Evolutionary conservation across 2,888 invertebrate species (phyloP).

Genomic region (Sarcophaga variegata): DNA sequence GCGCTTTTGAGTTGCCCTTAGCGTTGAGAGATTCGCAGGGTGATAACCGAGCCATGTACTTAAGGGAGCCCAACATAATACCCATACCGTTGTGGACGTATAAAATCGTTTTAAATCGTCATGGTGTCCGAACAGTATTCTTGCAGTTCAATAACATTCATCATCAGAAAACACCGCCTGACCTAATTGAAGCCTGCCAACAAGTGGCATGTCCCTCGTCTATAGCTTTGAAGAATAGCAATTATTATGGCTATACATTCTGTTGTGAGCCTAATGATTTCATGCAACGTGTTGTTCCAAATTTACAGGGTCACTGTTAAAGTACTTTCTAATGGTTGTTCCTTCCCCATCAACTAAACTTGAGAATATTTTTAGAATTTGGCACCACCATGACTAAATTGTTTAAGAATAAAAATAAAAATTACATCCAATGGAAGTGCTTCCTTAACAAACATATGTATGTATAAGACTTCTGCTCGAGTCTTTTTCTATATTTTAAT

Average conservation of each 20-base stretch:
- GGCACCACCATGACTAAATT: too few relatives aligned
- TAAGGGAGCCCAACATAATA: slow-evolving; percentile 30
- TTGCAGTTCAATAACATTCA: slow-evolving; percentile 64
- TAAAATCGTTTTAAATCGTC: slow-evolving; percentile 57
- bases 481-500: too few relatives aligned
- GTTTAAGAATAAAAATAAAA: too few relatives aligned
- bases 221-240: slow-evolving; percentile 15
- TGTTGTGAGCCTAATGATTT: slow-evolving; percentile 57
- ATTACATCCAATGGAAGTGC: too few relatives aligned
- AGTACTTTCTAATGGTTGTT: background rate
- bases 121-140: slow-evolving; percentile 49
- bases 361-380: too few relatives aligned
- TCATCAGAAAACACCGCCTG: slow-evolving; percentile 42
- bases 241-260: slow-evolving; percentile 53
- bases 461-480: too few relatives aligned
- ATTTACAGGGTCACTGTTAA: slow-evolving; percentile 60
- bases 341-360: too few relatives aligned
- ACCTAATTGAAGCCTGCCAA: slow-evolving; percentile 29
- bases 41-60: slow-evolving; percentile 25
- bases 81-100: slow-evolving; percentile 66
- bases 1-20: slow-evolving; percentile 48
- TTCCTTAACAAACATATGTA: too few relatives aligned
- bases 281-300: slow-evolving; percentile 27
- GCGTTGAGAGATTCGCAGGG: slow-evolving; percentile 38
- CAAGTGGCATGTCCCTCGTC: slow-evolving; percentile 23